phyloP scores from a whole-genome alignment of 2,888 invertebrate species.

The Ornithoptera alexandrae region DNA sequence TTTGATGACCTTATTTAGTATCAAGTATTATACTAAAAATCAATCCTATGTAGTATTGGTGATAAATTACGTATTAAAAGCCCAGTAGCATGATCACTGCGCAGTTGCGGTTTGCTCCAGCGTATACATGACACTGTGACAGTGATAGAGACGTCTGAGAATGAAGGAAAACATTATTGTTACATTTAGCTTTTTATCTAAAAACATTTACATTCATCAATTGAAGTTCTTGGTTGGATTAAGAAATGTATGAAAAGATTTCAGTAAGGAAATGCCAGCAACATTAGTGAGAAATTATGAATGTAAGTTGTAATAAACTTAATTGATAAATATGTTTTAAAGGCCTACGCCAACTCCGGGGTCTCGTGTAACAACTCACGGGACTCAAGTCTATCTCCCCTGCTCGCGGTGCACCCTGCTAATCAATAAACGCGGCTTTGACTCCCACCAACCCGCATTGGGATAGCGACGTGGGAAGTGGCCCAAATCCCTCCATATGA shows the following conservation, averaged over 20 bases:
- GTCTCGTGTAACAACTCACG: too few relatives aligned
- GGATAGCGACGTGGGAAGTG: too few relatives aligned
- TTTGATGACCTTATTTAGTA: too few relatives aligned
- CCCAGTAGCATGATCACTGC: constrained; percentile 30
- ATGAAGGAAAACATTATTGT: constrained; percentile 1
- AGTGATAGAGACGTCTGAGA: constrained; percentile 8
- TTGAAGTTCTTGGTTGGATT: neutral
- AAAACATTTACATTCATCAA: neutral
- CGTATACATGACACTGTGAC: constrained; percentile 29
- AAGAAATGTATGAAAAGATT: neutral
- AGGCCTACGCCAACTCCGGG: too few relatives aligned
- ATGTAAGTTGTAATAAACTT: too few relatives aligned
- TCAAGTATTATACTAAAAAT: too few relatives aligned
- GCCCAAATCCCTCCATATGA: too few relatives aligned
- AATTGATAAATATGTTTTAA: too few relatives aligned
- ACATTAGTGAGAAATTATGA: neutral
- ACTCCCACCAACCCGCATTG: too few relatives aligned
- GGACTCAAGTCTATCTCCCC: too few relatives aligned
- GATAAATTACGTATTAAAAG: constrained; percentile 23
- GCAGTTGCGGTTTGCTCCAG: constrained; percentile 28
- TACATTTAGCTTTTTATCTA: neutral
- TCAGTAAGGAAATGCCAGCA: neutral
- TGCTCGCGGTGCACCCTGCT: too few relatives aligned
- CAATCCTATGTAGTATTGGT: neutral
- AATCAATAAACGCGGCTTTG: too few relatives aligned